Percentiles rank a stretch among this genome's conserved stretches.
These are phyloP conservation scores for Poecilus cupreus DNA, from an alignment of 2,888 invertebrate species.

Conservation along the genomic window DNA sequence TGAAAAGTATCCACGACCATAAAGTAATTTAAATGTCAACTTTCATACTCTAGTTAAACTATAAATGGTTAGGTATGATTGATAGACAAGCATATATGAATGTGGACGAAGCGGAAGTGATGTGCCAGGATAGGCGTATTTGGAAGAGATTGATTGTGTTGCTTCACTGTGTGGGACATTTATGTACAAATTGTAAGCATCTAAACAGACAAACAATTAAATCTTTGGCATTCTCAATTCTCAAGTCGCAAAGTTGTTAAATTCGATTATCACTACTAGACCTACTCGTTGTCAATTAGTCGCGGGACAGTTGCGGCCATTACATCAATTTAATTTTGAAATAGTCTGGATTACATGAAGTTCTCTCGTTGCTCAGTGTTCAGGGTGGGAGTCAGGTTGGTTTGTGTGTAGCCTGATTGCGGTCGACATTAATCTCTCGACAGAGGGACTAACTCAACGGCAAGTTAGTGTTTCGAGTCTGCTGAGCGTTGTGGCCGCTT, in stretches of 20 bases:
- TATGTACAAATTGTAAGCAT: too few species aligned
- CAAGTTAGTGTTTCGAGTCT: not conserved
- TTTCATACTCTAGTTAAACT: too few species aligned
- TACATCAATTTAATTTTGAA: constrained; percentile 15
- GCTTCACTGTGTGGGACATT: too few species aligned
- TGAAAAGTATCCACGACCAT: too few species aligned
- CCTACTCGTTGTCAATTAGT: not conserved
- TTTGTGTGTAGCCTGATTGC: constrained; percentile 23
- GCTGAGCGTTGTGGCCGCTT: not conserved
- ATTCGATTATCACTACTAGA: not conserved
- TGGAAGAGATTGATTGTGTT: too few species aligned
- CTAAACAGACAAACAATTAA: not conserved
- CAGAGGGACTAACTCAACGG: constrained; percentile 1
- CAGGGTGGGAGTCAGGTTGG: not conserved
- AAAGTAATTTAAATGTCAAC: too few species aligned
- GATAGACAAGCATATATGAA: too few species aligned
- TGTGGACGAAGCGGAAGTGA: too few species aligned
- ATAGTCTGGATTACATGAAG: constrained; percentile 2
- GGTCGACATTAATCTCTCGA: constrained; percentile 31
- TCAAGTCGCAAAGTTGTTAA: too few species aligned
- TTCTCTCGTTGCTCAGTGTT: not conserved
- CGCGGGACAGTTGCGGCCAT: not conserved
- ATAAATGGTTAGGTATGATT: too few species aligned
- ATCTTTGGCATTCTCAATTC: not conserved
- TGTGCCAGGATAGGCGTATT: too few species aligned